Evolutionary conservation across 2,797 vertebrate genomes (phyloP).

Genomic region (Threskiornis aethiopicus): DNA sequence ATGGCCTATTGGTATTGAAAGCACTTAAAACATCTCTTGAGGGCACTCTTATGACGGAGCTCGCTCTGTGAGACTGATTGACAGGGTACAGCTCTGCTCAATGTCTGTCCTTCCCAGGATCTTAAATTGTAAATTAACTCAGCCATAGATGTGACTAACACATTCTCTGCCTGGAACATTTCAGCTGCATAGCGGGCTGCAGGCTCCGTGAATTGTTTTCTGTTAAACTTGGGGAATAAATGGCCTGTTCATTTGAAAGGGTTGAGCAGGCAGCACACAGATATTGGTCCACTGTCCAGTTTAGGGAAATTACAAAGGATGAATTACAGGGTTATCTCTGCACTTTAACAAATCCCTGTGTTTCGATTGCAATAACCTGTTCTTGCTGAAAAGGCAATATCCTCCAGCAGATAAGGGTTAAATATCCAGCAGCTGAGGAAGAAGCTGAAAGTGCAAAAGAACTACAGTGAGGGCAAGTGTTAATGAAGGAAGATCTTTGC

Average conservation of each 20-base stretch:
- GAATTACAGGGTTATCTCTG: background rate
- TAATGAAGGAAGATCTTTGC: background rate
- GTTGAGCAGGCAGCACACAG: background rate
- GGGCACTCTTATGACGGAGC: background rate
- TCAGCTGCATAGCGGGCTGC: background rate
- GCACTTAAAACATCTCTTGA: slow-evolving; percentile 22
- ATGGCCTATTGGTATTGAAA: background rate
- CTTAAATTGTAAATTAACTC: slow-evolving; percentile 9
- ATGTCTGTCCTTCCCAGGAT: background rate
- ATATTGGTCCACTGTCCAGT: background rate
- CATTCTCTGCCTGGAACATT: background rate
- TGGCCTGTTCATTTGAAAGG: background rate
- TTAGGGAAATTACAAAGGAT: background rate
- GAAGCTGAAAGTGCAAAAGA: background rate
- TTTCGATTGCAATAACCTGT: background rate
- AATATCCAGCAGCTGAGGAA: background rate
- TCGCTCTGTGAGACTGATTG: slow-evolving; percentile 3
- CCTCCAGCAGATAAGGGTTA: background rate
- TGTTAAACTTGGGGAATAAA: background rate
- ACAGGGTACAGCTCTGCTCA: background rate
- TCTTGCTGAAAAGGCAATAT: background rate
- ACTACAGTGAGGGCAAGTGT: background rate
- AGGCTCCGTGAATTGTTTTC: background rate
- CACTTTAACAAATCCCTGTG: background rate
- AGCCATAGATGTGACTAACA: background rate